Conservation (phyloP, 2,888 invertebrate genomes). For the Dendrolimus houi region DNA sequence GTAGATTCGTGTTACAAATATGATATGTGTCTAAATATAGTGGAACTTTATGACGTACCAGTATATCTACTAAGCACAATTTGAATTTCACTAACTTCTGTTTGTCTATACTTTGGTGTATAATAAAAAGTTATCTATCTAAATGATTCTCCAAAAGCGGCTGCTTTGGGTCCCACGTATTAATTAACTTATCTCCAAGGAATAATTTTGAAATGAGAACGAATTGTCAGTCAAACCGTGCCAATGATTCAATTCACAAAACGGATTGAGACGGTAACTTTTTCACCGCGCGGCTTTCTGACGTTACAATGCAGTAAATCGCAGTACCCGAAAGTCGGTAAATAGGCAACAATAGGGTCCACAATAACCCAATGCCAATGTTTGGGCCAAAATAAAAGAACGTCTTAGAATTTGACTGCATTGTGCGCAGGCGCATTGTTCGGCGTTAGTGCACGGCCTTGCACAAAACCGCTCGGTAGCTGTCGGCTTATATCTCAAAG, state of each 20-base stretch:
- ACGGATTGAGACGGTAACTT: constrained; percentile 43
- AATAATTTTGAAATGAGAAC: constrained; percentile 13
- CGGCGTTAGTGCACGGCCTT: constrained; percentile 30
- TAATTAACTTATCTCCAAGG: constrained; percentile 25
- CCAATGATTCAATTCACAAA: constrained; percentile 42
- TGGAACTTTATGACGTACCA: no score
- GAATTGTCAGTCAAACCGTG: constrained; percentile 11
- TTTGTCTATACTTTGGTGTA: no score
- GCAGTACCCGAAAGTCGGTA: constrained; percentile 70
- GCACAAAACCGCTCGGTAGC: constrained; percentile 74
- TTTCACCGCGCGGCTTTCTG: constrained; percentile 34
- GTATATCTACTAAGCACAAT: no score
- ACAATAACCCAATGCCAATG: constrained; percentile 71
- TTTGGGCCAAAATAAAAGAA: constrained; percentile 68
- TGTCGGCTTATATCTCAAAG: constrained; percentile 54
- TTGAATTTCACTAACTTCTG: no score
- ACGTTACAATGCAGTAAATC: constrained; percentile 43
- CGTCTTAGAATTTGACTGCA: constrained; percentile 50
- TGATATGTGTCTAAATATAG: no score
- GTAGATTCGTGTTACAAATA: no score
- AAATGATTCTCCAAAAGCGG: no score
- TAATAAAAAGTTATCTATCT: no score
- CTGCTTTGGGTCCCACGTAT: background rate
- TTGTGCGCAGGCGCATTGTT: constrained; percentile 59
- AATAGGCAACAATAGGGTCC: constrained; percentile 60